Base-by-base conservation (phyloP, 1,140 invertebrate species). In the Drosophila ficusphila region DNA sequence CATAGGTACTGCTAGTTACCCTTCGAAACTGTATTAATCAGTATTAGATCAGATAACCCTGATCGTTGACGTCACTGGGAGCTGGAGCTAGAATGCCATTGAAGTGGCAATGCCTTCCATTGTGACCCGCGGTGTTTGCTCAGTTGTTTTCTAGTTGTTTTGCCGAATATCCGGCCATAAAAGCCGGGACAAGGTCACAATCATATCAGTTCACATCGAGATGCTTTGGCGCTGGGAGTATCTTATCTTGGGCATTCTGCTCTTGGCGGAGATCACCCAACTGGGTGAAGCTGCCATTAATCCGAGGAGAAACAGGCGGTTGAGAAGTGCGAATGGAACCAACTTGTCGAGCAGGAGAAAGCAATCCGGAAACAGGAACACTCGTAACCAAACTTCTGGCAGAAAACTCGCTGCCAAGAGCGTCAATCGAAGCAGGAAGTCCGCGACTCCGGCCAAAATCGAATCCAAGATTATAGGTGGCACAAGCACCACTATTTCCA, bases 141-240 rank as follows among this genome's bases (percentile, higher is more conserved):
- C 79, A 85, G 81, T 61, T 86, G 81, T 33, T 19, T 52, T 44
- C 1, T 16, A 1, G 3, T 27, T 8, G 42, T 29, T 76, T 82
- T 67, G 69, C 34, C 54, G 72, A 82, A 64, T 65, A 73, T 48
- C 47, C 34, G 14, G 48, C 51, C 56, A 79, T 85, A 85, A 86
- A 85, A 79, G 72, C 42, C 34, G 12, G n/a, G 33, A 36, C 72
- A 76, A 72, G 81, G 79, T 65, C 73, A 57, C 7, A 9, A 25
- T 18, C 23, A 4, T 12, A 39, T 53, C 60, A 81, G 64, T 81
- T 52, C 5, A 47, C 36, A 36, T 18, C 61, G 23, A 64, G 19
- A 85, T 85, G 79, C 67, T 69, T 57, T 60, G 72, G 47, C 76
- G 72, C 42, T 79, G 72, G 61, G 39, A 79, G 8, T 86, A 38